Percentiles rank a stretch among this genome's conserved stretches.
Evolutionary conservation across 2,113 vertebrate genomes (phyloP).

Genomic region (Sciurus niger): DNA sequence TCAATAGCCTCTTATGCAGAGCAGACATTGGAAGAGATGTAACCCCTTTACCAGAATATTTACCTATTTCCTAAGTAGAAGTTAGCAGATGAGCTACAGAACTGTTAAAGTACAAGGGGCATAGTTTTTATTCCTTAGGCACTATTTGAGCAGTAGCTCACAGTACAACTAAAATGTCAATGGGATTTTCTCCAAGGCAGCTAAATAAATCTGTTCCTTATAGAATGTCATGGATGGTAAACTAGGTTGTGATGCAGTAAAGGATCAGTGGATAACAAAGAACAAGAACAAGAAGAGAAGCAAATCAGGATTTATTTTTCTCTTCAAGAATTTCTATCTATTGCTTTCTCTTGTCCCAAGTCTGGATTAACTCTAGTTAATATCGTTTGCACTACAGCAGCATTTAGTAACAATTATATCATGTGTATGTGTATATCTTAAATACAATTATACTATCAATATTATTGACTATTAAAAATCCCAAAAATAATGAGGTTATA

Average conservation of each 20-base stretch:
- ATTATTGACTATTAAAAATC: neutral
- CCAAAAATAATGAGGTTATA: neutral
- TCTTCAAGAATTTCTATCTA: neutral
- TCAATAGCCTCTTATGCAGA: neutral
- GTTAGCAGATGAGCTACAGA: neutral
- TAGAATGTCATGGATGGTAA: neutral
- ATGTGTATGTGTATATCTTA: neutral
- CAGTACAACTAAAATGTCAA: neutral
- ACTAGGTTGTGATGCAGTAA: neutral
- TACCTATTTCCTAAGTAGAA: neutral
- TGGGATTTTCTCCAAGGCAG: constrained; percentile 9
- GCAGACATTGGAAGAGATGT: neutral
- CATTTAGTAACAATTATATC: neutral
- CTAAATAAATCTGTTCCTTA: neutral
- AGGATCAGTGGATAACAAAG: constrained; percentile 15
- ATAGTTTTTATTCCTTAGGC: neutral
- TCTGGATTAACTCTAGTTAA: neutral
- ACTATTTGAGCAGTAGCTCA: constrained; percentile 2
- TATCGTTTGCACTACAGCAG: constrained; percentile 10
- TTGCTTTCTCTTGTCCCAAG: constrained; percentile 7
- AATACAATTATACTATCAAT: neutral
- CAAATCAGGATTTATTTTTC: neutral
- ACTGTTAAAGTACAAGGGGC: neutral
- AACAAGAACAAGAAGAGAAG: neutral
- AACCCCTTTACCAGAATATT: neutral